phyloP scores from a whole-genome alignment of 2,797 vertebrate species.

The Oryzias dopingdopingensis region DNA sequence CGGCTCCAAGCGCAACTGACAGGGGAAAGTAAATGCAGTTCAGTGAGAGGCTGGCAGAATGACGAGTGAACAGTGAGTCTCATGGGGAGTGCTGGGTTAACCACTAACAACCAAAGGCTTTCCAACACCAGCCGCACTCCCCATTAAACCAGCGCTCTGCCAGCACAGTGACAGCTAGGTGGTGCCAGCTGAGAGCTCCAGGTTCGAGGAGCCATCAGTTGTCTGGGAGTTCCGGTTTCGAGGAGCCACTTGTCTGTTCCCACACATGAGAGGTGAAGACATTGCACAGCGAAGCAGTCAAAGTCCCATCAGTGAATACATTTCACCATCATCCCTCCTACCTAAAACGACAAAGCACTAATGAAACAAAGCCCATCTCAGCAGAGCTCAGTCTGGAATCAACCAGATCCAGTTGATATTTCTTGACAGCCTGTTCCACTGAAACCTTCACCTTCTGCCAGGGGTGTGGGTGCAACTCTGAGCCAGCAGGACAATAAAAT shows the following conservation, averaged over 20 bases:
- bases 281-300: too few relatives aligned
- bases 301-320: too few relatives aligned
- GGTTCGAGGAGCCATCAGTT: slow-evolving; percentile 51
- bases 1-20: slow-evolving; percentile 53
- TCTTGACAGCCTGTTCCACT: slow-evolving; percentile 56
- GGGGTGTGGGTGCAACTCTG: slow-evolving; percentile 50
- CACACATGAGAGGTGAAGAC: too few relatives aligned
- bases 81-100: slow-evolving; percentile 62
- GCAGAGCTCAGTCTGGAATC: slow-evolving; percentile 51
- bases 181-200: slow-evolving; percentile 59
- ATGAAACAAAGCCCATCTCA: slow-evolving; percentile 34
- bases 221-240: slow-evolving; percentile 65
- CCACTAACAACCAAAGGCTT: slow-evolving; percentile 67
- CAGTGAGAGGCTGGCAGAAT: slow-evolving; percentile 51
- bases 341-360: background rate
- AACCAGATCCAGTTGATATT: slow-evolving; percentile 59
- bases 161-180: slow-evolving; percentile 55
- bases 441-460: slow-evolving; percentile 50
- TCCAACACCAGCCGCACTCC: slow-evolving; percentile 57
- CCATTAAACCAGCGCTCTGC: slow-evolving; percentile 56
- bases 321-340: too few relatives aligned
- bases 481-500: slow-evolving; percentile 66
- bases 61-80: slow-evolving; percentile 49
- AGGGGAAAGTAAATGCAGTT: slow-evolving; percentile 59
- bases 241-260: slow-evolving; percentile 24